A percentile compares a stretch with the other conserved stretches of the same genome.
Evolutionary conservation across 2,113 vertebrate species (phyloP).

Genomic region (Pelmatolapia mariae): DNA sequence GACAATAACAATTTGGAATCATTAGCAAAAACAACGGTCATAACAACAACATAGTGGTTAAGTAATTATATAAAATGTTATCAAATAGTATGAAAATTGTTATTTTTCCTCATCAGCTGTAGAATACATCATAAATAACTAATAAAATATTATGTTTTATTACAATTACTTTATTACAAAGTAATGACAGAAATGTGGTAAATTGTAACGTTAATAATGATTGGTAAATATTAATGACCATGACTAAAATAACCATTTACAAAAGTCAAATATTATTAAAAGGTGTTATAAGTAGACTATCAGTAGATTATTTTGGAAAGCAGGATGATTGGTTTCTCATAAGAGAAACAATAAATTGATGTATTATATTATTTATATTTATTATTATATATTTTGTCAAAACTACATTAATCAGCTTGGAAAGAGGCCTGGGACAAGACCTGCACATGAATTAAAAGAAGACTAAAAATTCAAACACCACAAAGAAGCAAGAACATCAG

Average conservation of each 20-base stretch:
- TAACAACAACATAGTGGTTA: not conserved
- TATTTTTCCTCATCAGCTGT: not conserved
- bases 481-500: not conserved
- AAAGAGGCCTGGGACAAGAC: not conserved
- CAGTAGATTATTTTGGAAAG: not conserved
- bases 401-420: not conserved
- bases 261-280: not conserved
- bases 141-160: not conserved
- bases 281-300: not conserved
- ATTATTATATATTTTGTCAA: not conserved
- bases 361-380: not conserved
- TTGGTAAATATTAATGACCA: accelerated
- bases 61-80: not conserved
- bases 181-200: not conserved
- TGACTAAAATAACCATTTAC: not conserved
- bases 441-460: not conserved
- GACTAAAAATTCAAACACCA: not conserved
- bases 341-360: not conserved
- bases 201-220: not conserved
- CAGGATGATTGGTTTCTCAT: accelerated
- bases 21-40: accelerated
- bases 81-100: not conserved
- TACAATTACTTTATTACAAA: not conserved
- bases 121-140: not conserved
- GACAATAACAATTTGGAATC: not conserved